phyloP scores from a whole-genome alignment of 2,113 vertebrate species.

The Oryctolagus cuniculus region mOryCun1.1 NC_091435.1:57426001-57426500 shows the following conservation, averaged over 20 bases:
- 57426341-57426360: background rate
- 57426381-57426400: background rate
- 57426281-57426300: background rate
- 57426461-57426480: background rate
- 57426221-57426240: constrained; percentile 2
- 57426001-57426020: background rate
- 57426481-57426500: background rate
- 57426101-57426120: background rate
- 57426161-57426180: background rate
- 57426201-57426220: background rate
- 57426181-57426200: background rate
- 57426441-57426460: background rate
- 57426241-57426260: background rate
- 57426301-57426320: background rate
- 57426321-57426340: background rate
- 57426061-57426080: background rate
- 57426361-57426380: background rate
- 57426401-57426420: background rate
- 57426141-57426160: background rate
- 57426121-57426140: background rate
- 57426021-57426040: background rate
- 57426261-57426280: background rate
- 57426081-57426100: background rate
- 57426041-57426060: background rate
- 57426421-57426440: constrained; percentile 23